Evolutionary conservation across 1,140 invertebrate genomes (phyloP).

Genomic region (Vanessa tameamea): DNA sequence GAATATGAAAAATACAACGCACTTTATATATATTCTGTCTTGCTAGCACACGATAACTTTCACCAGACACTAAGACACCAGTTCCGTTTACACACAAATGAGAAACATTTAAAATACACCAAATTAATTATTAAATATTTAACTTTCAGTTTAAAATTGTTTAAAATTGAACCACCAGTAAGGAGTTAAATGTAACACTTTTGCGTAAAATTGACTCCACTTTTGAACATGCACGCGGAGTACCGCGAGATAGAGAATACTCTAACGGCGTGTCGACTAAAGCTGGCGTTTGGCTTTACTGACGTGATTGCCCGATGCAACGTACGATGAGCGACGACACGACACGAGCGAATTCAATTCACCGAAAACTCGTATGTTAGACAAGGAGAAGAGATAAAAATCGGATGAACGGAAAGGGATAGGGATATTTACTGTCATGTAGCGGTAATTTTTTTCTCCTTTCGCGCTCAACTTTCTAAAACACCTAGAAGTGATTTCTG

Average conservation of each 20-base stretch:
- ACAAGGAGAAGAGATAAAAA: constrained; percentile 50
- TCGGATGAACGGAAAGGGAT: constrained; percentile 48
- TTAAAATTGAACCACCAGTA: constrained; percentile 10
- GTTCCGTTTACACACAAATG: constrained; percentile 46
- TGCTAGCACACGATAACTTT: constrained; percentile 55
- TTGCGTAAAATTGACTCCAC: constrained; percentile 41
- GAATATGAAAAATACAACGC: constrained; percentile 43
- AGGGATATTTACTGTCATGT: constrained; percentile 64
- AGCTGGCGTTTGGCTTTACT: constrained; percentile 15
- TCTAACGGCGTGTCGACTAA: constrained; percentile 49
- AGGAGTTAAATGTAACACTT: constrained; percentile 33
- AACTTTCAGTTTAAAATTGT: constrained; percentile 16
- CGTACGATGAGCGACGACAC: neutral
- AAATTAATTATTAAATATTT: constrained; percentile 14
- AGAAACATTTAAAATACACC: constrained; percentile 25
- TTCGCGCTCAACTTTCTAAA: constrained; percentile 78
- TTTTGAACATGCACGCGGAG: constrained; percentile 59
- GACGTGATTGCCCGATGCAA: constrained; percentile 42
- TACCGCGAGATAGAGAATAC: too few species aligned
- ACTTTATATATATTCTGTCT: constrained; percentile 42
- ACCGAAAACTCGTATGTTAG: constrained; percentile 45
- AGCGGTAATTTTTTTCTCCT: constrained; percentile 79
- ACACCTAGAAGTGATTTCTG: constrained; percentile 49
- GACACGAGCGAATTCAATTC: constrained; percentile 36
- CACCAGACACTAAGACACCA: constrained; percentile 52